Evolutionary conservation across 2,797 vertebrate genomes (phyloP).

Genomic region (Falco novaeseelandiae): DNA sequence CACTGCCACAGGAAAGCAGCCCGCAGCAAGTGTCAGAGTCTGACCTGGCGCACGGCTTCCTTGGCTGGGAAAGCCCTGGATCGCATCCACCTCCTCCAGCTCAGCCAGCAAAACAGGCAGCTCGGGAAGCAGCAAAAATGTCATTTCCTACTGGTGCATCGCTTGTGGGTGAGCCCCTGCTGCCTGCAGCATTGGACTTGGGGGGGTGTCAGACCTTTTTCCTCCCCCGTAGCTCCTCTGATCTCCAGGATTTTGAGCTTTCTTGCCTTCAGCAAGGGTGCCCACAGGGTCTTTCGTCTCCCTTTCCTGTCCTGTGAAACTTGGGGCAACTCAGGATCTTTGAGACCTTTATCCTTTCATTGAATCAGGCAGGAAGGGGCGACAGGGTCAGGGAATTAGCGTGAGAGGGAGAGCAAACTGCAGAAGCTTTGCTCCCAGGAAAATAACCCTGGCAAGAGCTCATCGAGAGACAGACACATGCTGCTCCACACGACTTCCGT

Average conservation of each 20-base stretch:
- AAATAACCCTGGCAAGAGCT: neutral
- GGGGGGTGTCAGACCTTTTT: accelerated
- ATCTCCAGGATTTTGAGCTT: neutral
- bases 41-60: neutral
- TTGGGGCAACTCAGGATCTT: neutral
- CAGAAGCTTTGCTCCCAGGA: neutral
- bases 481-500: accelerated
- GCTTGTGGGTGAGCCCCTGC: neutral
- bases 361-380: neutral
- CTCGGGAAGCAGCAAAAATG: neutral
- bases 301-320: neutral
- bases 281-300: neutral
- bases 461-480: accelerated
- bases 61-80: neutral
- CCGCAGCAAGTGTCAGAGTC: neutral
- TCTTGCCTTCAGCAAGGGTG: neutral
- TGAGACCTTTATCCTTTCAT: neutral
- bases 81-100: neutral
- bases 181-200: accelerated
- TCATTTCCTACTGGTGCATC: neutral
- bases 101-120: neutral
- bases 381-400: neutral
- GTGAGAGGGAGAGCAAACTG: neutral
- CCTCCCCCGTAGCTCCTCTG: neutral
- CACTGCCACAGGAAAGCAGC: neutral